Evolutionary conservation across 2,888 invertebrate genomes (phyloP), one percentile per base, ranked within the genome.

Genomic region (Eutolmus rufibarbis): DNA sequence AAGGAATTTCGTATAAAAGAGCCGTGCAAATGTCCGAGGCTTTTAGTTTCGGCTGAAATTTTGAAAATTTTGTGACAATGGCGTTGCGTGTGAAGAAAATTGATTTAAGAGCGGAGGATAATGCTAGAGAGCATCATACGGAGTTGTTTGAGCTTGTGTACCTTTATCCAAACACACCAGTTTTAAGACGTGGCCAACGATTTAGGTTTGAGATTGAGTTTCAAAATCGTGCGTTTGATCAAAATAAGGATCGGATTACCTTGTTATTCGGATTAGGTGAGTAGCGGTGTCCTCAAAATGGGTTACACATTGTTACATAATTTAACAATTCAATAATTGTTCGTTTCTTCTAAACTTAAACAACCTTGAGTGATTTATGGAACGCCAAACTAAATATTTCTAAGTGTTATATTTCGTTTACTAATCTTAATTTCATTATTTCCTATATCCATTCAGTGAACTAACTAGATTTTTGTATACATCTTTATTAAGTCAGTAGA

Each of bases 101-200:
- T 0, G 94, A 95, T 90, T 94, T 96, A 90, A 95, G 96, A 91
- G 95, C 95, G 0, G 92, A 92, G 88, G 95, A 96, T 89, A 97
- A 97, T 91, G 95, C 96, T 0, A 94, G 93, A 81, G 91, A 93
- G 0, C 96, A 97, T 91, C 95, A 94, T 90, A 96, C 97, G 0
- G 93, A 94, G 88, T 95, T 95, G 90, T 97, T 94, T 90, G 96
- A 96, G 90, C 91, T 95, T 88, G 94, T 96, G 0, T 95, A 95
- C 89, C 93, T 94, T n/a, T 95, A 95, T 46, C 94, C 94, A 4
- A 94, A 95, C 0, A 94, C 94, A 0, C 94, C 96, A 0, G 94
- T 97, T 31, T 93, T 97, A 2, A 93, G 97, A 5, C 94, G 97
- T 37, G 97, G 96, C 0, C 95, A 96, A 90, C 94, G 94, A 0